These are phyloP conservation scores for Anomalospiza imberbis DNA, from an alignment of 2,797 vertebrate genomes.

Conservation along the genomic window DNA sequence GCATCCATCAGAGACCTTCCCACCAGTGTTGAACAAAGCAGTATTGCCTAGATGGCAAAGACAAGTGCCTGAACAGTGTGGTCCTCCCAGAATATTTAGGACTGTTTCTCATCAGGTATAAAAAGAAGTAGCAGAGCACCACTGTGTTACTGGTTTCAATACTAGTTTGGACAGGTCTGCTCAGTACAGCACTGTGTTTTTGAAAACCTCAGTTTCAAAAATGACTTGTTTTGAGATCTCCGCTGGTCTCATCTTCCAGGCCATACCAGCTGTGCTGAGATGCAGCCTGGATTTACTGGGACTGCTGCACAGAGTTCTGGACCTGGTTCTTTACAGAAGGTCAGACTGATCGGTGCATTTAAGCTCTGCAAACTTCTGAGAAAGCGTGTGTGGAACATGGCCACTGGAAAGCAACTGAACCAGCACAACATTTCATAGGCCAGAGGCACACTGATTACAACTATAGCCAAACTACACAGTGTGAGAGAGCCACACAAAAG, in stretches of 20 bases:
- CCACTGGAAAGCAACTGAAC: slow-evolving; percentile 7
- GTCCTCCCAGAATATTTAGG: not conserved
- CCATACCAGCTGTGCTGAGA: not conserved
- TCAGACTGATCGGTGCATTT: not conserved
- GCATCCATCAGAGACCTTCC: not conserved
- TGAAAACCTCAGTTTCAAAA: not conserved
- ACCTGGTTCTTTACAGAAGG: not conserved
- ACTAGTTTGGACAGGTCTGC: not conserved
- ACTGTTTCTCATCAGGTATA: not conserved
- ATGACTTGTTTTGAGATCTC: not conserved
- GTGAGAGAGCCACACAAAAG: slow-evolving; percentile 42
- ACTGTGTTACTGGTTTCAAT: not conserved
- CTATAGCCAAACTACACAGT: slow-evolving; percentile 41
- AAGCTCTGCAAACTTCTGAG: not conserved
- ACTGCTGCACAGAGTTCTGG: not conserved
- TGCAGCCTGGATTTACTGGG: not conserved
- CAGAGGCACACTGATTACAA: slow-evolving; percentile 20
- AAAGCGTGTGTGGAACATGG: not conserved
- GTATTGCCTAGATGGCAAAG: accelerated
- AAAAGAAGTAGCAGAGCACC: not conserved
- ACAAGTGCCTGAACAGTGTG: not conserved
- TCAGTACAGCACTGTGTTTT: not conserved
- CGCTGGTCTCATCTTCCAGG: not conserved
- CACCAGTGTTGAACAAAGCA: not conserved
- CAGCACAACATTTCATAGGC: not conserved